These are phyloP conservation scores for Xestia sexstrigata DNA, from an alignment of 2,888 invertebrate species.

Conservation along the genomic window DNA sequence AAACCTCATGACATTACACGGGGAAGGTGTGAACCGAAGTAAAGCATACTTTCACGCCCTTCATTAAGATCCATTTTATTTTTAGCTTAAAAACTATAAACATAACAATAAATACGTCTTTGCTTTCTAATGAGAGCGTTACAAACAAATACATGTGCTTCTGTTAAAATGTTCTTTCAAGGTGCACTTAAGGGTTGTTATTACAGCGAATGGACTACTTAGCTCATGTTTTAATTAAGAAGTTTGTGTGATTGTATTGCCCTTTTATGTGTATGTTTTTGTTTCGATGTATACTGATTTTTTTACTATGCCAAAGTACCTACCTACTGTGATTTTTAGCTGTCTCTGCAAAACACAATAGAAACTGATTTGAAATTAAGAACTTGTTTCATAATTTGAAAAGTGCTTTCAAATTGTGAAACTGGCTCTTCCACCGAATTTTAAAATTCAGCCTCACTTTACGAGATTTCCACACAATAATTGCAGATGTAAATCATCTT, in stretches of 20 bases:
- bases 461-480: constrained; percentile 43
- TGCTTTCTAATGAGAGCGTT: constrained; percentile 77
- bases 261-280: neutral
- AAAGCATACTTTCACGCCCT: constrained; percentile 81
- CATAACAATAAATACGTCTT: constrained; percentile 80
- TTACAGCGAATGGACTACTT: constrained; percentile 32
- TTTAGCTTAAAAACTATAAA: constrained; percentile 81
- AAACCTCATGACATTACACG: constrained; percentile 85
- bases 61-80: constrained; percentile 79
- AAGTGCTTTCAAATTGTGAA: neutral
- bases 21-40: constrained; percentile 85
- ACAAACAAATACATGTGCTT: constrained; percentile 69
- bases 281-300: neutral
- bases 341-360: neutral
- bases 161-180: constrained; percentile 67
- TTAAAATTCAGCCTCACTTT: constrained; percentile 9
- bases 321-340: neutral
- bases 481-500: constrained; percentile 51
- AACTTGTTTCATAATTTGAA: neutral
- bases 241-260: neutral
- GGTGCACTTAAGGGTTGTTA: constrained; percentile 60
- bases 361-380: neutral
- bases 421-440: neutral
- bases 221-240: constrained; percentile 32
- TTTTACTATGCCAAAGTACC: neutral